A percentile compares a stretch with the other conserved stretches of the same genome.
Evolutionary conservation across 2,888 invertebrate genomes (phyloP).

Genomic region (Campoletis raptor): DNA sequence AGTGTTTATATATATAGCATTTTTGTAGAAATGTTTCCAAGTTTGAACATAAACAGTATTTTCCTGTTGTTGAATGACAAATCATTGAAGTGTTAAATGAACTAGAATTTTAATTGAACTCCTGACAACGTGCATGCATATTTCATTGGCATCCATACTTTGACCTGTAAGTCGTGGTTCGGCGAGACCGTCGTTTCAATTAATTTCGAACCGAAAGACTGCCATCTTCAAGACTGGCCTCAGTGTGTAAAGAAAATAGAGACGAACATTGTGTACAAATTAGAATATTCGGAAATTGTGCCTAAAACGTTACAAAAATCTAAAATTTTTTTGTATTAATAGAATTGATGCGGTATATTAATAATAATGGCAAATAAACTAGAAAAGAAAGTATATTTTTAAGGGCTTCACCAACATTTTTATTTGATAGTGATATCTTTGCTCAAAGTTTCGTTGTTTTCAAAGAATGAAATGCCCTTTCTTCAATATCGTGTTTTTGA

Average conservation of each 20-base stretch:
- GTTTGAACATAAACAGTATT: not conserved
- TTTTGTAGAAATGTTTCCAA: not conserved
- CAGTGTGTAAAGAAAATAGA: not conserved
- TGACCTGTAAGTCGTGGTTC: not conserved
- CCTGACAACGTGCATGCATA: constrained; percentile 6
- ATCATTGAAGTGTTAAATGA: not conserved
- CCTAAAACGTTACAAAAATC: not conserved
- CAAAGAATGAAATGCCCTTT: too few relatives aligned
- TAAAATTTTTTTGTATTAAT: not conserved
- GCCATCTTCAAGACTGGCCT: not conserved
- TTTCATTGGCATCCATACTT: not conserved
- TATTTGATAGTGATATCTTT: too few relatives aligned
- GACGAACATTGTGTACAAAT: not conserved
- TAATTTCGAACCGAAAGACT: not conserved
- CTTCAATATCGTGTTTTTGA: too few relatives aligned
- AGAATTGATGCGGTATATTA: not conserved
- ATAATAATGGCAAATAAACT: not conserved
- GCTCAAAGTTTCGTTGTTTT: too few relatives aligned
- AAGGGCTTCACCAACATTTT: too few relatives aligned
- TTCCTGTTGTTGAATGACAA: not conserved
- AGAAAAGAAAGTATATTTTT: not conserved
- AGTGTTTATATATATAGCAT: not conserved
- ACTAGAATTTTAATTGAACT: constrained; percentile 1
- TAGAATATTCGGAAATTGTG: too few relatives aligned
- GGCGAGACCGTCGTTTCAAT: not conserved